A percentile compares a stretch with the other conserved stretches of the same genome.
Evolutionary conservation across 1,140 invertebrate species (phyloP).

Genomic region (Prorops nasuta): DNA sequence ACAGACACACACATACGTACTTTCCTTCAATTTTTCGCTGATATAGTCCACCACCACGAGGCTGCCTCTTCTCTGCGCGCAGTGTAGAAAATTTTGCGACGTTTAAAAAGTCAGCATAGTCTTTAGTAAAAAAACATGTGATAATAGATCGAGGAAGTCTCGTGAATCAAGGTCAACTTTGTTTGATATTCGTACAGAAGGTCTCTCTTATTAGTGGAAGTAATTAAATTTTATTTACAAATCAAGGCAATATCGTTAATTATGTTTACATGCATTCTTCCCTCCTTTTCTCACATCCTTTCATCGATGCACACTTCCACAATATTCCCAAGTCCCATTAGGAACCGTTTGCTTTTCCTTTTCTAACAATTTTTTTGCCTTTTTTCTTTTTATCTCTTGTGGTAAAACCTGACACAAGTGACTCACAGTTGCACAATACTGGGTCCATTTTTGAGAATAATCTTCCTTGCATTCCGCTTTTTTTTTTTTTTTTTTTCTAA

Average conservation of each 20-base stretch:
- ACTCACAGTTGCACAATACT: background rate
- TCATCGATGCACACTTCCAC: conserved; percentile 7
- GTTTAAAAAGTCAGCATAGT: conserved; percentile 37
- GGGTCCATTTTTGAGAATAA: no score
- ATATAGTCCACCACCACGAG: background rate
- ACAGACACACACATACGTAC: conserved; percentile 12
- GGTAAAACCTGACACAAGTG: background rate
- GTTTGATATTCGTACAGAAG: conserved; percentile 24
- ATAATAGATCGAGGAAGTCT: conserved; percentile 20
- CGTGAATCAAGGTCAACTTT: conserved; percentile 13
- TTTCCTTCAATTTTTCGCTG: conserved; percentile 1
- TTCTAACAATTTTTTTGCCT: conserved; percentile 15
- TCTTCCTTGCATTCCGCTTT: conserved; percentile 7
- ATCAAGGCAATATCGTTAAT: conserved; percentile 51
- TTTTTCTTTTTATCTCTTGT: conserved; percentile 8
- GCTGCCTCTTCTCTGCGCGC: background rate
- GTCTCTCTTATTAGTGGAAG: conserved; percentile 38
- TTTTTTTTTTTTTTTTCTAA: conserved; percentile 12
- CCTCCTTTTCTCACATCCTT: conserved; percentile 8
- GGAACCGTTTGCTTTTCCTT: conserved; percentile 17
- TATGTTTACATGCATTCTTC: conserved; percentile 33
- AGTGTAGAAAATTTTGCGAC: conserved; percentile 37
- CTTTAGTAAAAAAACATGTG: conserved; percentile 38
- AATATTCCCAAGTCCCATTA: conserved; percentile 29
- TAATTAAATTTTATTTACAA: conserved; percentile 53